Percentiles rank a stretch among this genome's conserved stretches.
These are phyloP conservation scores for Poliocrania exsul DNA, from an alignment of 2,797 vertebrate genomes.

Conservation along the genomic window DNA sequence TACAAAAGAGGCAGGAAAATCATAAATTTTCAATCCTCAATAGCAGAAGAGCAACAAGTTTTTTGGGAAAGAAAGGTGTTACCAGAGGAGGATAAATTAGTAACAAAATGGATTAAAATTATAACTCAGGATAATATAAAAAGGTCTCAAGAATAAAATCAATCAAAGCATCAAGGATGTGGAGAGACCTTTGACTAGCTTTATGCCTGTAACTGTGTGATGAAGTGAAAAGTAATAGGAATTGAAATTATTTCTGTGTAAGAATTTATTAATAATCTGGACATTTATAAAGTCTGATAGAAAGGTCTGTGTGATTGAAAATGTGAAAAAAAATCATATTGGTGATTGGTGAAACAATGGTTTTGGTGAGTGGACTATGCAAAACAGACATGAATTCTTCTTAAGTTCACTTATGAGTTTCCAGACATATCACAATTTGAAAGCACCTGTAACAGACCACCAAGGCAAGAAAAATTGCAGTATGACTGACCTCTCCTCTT, in stretches of 20 bases:
- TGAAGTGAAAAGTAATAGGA: neutral
- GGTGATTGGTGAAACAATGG: neutral
- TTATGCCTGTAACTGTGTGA: neutral
- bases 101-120: neutral
- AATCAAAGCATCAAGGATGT: neutral
- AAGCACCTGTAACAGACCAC: neutral
- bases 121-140: neutral
- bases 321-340: neutral
- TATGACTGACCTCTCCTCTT: neutral
- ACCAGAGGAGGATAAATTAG: neutral
- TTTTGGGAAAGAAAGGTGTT: neutral
- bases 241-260: neutral
- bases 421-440: neutral
- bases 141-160: neutral
- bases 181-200: neutral
- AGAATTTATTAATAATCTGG: neutral
- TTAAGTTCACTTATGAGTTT: neutral
- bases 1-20: neutral
- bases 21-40: neutral
- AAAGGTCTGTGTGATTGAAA: neutral
- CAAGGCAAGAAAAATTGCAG: neutral
- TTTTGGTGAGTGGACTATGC: neutral
- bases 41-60: neutral
- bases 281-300: neutral
- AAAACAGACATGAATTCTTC: neutral